Conservation (phyloP, 1,140 invertebrate species). For the Eumaeus atala region DNA sequence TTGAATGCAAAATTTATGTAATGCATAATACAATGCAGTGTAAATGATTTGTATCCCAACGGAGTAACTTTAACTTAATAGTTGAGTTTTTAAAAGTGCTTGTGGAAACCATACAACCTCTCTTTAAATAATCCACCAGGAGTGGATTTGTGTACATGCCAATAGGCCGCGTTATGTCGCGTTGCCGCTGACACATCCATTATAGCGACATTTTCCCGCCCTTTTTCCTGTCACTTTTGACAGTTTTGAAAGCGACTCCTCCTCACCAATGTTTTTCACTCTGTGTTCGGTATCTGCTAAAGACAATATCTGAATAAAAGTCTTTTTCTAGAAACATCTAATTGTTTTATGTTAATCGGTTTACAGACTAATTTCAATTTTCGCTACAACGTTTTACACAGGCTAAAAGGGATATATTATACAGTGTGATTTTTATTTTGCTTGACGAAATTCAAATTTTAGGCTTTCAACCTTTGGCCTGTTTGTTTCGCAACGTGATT, state of each 20-base stretch:
- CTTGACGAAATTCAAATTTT: too few relatives aligned
- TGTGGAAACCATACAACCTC: too few relatives aligned
- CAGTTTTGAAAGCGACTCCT: constrained; percentile 67
- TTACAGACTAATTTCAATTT: too few relatives aligned
- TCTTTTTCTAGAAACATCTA: constrained; percentile 5
- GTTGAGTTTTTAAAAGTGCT: too few relatives aligned
- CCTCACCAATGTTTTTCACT: constrained; percentile 54
- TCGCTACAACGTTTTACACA: too few relatives aligned
- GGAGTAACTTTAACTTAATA: too few relatives aligned
- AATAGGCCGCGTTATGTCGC: constrained; percentile 51
- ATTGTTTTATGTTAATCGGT: not conserved
- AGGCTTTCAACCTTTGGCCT: too few relatives aligned
- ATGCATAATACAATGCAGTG: too few relatives aligned
- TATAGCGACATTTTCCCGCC: constrained; percentile 67
- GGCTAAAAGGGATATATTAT: too few relatives aligned
- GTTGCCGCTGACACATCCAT: constrained; percentile 67
- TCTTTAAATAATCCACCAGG: constrained; percentile 35
- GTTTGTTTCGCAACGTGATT: constrained; percentile 38
- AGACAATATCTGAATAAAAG: constrained; percentile 8
- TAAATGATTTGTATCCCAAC: too few relatives aligned
- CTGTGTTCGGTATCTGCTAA: constrained; percentile 24
- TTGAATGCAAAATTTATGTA: constrained; percentile 8
- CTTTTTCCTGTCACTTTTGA: constrained; percentile 70
- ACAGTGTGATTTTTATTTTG: too few relatives aligned
- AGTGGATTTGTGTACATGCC: constrained; percentile 47